These are phyloP conservation scores for Eulithis testata DNA, from an alignment of 2,888 invertebrate genomes.

Conservation along the genomic window DNA sequence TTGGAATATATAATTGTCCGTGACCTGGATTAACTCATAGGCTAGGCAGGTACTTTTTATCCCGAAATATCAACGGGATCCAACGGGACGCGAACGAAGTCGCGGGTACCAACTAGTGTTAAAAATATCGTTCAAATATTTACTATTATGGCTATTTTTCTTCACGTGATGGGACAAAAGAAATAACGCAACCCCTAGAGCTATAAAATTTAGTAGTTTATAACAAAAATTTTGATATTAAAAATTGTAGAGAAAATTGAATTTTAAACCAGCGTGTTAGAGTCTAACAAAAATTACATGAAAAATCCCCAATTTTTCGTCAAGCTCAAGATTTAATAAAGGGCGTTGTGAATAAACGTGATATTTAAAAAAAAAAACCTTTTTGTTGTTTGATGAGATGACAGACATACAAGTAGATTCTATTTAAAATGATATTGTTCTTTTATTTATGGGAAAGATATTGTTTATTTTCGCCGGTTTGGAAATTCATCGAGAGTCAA, in stretches of 20 bases:
- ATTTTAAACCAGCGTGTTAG: slow-evolving; percentile 12
- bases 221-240: slow-evolving; percentile 10
- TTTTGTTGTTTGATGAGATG: slow-evolving; percentile 50
- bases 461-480: slow-evolving; percentile 31
- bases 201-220: slow-evolving; percentile 59
- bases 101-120: no score
- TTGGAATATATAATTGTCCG: no score
- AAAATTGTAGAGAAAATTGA: slow-evolving; percentile 12
- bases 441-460: slow-evolving; percentile 19
- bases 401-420: slow-evolving; percentile 37
- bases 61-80: no score
- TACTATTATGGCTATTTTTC: slow-evolving; percentile 59
- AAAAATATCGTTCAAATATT: slow-evolving; percentile 56
- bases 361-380: slow-evolving; percentile 46
- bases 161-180: slow-evolving; percentile 55
- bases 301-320: no score
- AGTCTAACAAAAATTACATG: neutral
- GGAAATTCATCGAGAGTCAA: neutral
- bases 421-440: slow-evolving; percentile 34
- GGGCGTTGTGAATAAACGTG: slow-evolving; percentile 44
- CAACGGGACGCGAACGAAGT: no score
- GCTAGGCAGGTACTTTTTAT: no score
- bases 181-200: slow-evolving; percentile 53
- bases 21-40: no score
- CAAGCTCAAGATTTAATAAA: slow-evolving; percentile 31